Evolutionary conservation across 2,113 vertebrate species (phyloP), one percentile per base, ranked within the genome.

Genomic region (Lagopus muta): DNA sequence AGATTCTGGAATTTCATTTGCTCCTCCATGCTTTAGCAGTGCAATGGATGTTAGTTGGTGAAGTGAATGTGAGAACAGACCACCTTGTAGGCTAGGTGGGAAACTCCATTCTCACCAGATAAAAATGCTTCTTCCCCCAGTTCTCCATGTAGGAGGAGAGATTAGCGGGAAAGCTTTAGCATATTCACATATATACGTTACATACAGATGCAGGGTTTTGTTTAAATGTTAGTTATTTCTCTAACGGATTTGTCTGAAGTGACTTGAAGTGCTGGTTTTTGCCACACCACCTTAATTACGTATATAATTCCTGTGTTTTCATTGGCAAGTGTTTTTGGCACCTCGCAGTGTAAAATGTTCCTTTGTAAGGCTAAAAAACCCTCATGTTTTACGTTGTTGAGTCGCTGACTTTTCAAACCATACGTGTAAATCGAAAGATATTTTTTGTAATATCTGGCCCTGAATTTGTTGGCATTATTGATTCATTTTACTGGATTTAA

Each of bases 271-370:
- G 32, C 19, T 74, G 6, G 4, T 86, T 95, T 69, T 71, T 43
- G 65, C 61, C 57, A 61, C 19, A 36, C 21, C 7, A 6, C 71
- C 84, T 88, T 36, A 92, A 47, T 48, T 81, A 16, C 43, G 20
- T 77, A 60, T 88, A 95, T 77, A 74, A 55, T 45, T 93, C 14
- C 2, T 90, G 47, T 69, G 6, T 85, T 96, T 89, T 76, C 38
- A 70, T 2, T 93, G 61, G 69, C 36, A 79, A 78, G 32, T 73
- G 9, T 48, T 90, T 92, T 52, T 75, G 86, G 47, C 60, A 73
- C 50, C 14, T 89, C 66, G 78, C 40, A 55, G 24, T 40, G 40
- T 43, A 90, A 73, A 89, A 52, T 27, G 70, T 0, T 55, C 0
- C 12, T 90, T 64, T 80, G 5, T 71, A 20, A 78, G 15, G 42